phyloP scores from a whole-genome alignment of 2,113 vertebrate species.

The Heloderma charlesbogerti region DNA sequence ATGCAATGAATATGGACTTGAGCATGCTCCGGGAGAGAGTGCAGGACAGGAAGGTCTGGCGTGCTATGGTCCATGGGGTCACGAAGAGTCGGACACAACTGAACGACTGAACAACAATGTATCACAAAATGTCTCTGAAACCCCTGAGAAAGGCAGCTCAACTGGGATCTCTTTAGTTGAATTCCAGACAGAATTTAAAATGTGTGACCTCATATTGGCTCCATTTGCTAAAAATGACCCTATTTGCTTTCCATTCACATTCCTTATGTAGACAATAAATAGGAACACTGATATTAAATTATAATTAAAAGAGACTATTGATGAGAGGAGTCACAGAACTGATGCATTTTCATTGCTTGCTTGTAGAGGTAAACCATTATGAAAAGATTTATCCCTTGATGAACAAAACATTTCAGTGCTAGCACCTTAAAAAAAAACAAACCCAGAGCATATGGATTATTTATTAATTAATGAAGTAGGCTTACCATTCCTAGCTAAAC shows the following conservation, averaged over 20 bases:
- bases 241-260: constrained; percentile 21
- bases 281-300: constrained; percentile 42
- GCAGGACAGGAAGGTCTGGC: no score
- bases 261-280: constrained; percentile 21
- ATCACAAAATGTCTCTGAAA: not conserved
- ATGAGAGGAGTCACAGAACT: constrained; percentile 37
- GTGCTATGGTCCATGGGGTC: no score
- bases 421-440: constrained; percentile 28
- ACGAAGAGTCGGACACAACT: no score
- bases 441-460: constrained; percentile 34
- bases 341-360: constrained; percentile 38
- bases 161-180: not conserved
- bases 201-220: not conserved
- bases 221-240: not conserved
- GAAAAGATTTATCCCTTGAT: constrained; percentile 52
- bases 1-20: no score
- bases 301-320: constrained; percentile 23
- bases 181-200: constrained; percentile 1
- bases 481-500: constrained; percentile 32
- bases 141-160: not conserved
- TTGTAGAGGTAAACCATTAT: constrained; percentile 53
- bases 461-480: constrained; percentile 66
- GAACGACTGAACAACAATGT: no score
- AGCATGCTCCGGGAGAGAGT: no score
- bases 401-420: constrained; percentile 54